Conservation (phyloP, 2,888 invertebrate genomes). For the Epinotia nisella region DNA sequence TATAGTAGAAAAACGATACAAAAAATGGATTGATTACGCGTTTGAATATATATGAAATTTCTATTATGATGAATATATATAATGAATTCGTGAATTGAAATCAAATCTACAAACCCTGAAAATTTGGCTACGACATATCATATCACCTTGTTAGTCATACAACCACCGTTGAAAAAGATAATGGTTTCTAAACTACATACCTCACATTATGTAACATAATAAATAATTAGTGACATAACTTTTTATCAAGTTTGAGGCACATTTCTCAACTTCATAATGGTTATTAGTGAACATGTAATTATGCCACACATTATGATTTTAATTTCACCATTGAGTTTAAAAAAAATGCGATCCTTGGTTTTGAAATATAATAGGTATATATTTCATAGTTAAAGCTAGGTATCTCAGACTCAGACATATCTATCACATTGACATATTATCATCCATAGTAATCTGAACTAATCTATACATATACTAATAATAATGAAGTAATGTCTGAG, state of each 20-base stretch:
- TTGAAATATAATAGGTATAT: too few species aligned
- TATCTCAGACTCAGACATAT: too few species aligned
- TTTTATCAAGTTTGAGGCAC: neutral
- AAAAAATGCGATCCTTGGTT: too few species aligned
- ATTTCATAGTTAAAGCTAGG: too few species aligned
- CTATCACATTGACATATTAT: too few species aligned
- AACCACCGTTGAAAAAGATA: neutral
- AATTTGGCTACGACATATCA: slow-evolving; percentile 11
- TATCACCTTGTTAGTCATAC: neutral
- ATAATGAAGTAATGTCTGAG: too few species aligned
- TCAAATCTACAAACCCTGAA: slow-evolving; percentile 23
- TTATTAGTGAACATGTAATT: too few species aligned
- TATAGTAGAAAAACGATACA: too few species aligned
- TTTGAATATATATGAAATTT: neutral
- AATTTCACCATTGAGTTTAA: too few species aligned
- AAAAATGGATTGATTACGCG: too few species aligned
- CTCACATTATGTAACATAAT: neutral
- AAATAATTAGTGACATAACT: neutral
- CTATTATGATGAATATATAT: neutral
- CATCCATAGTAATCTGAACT: too few species aligned
- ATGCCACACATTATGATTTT: neutral
- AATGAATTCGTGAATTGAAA: neutral
- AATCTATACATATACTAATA: too few species aligned
- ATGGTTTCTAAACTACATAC: neutral
- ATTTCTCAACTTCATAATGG: neutral